Conservation (phyloP, 2,888 invertebrate species). For the Ceriagrion tenellum region DNA sequence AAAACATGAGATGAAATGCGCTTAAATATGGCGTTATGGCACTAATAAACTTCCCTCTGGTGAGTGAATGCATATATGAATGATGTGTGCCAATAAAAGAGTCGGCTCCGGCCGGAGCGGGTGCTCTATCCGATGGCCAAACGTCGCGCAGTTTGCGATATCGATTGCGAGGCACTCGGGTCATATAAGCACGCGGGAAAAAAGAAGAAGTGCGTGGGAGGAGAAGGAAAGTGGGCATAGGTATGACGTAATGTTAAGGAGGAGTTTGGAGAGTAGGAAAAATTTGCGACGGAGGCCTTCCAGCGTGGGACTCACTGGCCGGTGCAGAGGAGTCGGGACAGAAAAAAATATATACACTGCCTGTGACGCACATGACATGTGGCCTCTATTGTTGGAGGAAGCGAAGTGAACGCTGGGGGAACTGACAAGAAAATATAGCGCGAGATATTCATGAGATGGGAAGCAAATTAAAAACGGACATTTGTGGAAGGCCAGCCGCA, state of each 20-base stretch:
- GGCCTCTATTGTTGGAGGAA: background rate
- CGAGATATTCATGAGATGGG: too few relatives aligned
- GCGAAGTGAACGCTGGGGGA: background rate
- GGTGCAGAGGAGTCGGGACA: background rate
- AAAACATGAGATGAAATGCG: background rate
- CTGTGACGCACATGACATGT: background rate
- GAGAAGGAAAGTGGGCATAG: background rate
- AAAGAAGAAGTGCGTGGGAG: background rate
- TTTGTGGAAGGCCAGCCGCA: too few relatives aligned
- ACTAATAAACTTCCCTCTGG: background rate
- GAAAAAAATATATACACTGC: background rate
- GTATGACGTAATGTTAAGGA: background rate
- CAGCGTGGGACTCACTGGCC: background rate
- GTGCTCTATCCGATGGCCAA: background rate
- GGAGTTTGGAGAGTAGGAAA: background rate
- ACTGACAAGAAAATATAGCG: background rate
- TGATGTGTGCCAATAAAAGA: background rate
- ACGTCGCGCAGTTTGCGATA: background rate
- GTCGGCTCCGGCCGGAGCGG: background rate
- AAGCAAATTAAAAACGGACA: too few relatives aligned
- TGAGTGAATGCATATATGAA: background rate
- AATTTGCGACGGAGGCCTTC: background rate
- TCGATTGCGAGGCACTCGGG: background rate
- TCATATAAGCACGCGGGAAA: background rate
- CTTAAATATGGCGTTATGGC: background rate